Conservation (phyloP, 2,113 vertebrate species). For the Bos indicus region DNA sequence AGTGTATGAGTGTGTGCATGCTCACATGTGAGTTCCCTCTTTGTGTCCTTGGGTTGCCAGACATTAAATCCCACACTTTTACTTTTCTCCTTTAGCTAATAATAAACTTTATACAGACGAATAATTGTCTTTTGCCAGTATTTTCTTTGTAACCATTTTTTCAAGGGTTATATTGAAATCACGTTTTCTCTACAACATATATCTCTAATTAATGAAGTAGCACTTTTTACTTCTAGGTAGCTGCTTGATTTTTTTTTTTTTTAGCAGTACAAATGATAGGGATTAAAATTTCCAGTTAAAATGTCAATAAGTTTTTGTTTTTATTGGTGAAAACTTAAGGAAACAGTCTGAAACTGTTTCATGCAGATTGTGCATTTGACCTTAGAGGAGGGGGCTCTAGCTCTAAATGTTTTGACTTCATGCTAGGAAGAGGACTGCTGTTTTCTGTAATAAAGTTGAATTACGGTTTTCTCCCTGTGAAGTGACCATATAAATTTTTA, state of each 20-base stretch:
- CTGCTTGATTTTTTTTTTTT: background rate
- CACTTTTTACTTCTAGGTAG: background rate
- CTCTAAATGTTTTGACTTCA: background rate
- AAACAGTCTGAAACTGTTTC: background rate
- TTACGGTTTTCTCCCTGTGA: background rate
- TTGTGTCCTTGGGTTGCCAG: background rate
- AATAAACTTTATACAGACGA: background rate
- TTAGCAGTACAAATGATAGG: background rate
- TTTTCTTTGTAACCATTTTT: background rate
- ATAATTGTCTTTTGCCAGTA: background rate
- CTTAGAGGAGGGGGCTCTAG: background rate
- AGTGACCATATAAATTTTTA: background rate
- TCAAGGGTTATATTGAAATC: background rate
- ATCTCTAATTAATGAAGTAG: background rate
- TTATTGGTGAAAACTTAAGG: conserved; percentile 14
- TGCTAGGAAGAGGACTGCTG: background rate
- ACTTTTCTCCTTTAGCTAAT: conserved; percentile 1
- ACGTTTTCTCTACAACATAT: background rate
- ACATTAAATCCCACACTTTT: background rate
- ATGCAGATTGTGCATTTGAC: background rate
- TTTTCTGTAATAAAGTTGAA: background rate
- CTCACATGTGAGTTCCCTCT: background rate
- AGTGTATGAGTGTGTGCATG: background rate
- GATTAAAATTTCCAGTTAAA: background rate
- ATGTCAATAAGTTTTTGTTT: background rate